Base-by-base conservation (phyloP, 2,888 invertebrate genomes). In the Endomychus coccineus region DNA sequence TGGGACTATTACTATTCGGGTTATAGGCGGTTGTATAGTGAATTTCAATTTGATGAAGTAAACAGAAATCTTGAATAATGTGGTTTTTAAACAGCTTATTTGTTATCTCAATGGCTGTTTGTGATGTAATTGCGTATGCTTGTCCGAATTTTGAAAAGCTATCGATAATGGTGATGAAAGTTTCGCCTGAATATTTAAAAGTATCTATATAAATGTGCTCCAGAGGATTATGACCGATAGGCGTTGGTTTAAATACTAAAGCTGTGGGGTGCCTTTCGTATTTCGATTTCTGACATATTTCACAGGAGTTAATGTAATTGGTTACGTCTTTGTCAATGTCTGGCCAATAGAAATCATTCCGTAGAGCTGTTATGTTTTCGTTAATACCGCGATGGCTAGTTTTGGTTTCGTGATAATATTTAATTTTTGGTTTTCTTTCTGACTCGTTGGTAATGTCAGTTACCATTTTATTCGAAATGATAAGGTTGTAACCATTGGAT, bases 251-350 rank as follows among this genome's bases (percentile, higher is more conserved):
- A n/a, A n/a, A n/a, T n/a, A 39, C 27, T 15, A 44, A n/a, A 34
- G 38, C 31, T 5, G 27, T 42, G 5, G 48, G 48, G 9, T 46
- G 40, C 22, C 46, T 25, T 37, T 49, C 42, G 13, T 49, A 48
- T 43, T 49, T 48, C 6, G 36, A 33, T 21, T 28, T 35, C 28
- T 45, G 42, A 14, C 45, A 49, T 4, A 32, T 36, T 14, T 43
- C 33, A 10, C 46, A 47, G n/a, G 25, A 31, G 17, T 49, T 49
- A 11, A 45, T 32, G 16, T 38, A 49, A 32, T 40, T 31, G 21
- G 34, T 15, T 40, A 44, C 16, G 34, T 37, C 31, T 41, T 44
- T 14, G 17, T 34, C 38, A 42, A 36, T 12, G n/a, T 44, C 40
- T 16, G 45, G 46, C 49, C 45, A 47, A 40, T 45, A 45, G 25